These are phyloP conservation scores for Ptiloglossa arizonensis DNA, from an alignment of 1,140 invertebrate species.

Conservation along the genomic window DNA sequence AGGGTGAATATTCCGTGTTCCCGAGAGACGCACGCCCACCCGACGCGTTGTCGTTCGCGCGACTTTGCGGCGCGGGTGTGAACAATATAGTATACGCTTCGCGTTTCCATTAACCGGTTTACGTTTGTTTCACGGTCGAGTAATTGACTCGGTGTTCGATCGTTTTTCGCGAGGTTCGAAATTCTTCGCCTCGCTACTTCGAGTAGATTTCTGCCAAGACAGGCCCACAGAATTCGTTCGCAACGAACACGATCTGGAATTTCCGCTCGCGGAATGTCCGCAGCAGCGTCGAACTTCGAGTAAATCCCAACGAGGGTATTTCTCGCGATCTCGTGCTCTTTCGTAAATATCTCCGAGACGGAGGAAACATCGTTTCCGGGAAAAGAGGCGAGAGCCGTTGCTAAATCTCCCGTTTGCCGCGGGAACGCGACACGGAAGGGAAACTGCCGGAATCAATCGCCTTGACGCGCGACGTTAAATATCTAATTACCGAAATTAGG, in stretches of 20 bases:
- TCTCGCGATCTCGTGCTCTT: background rate
- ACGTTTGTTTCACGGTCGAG: too few relatives aligned
- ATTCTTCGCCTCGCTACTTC: too few relatives aligned
- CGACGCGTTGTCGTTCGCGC: background rate
- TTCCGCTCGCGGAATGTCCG: background rate
- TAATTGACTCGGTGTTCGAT: background rate
- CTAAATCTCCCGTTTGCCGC: background rate
- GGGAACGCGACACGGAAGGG: too few relatives aligned
- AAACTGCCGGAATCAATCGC: conserved; percentile 41
- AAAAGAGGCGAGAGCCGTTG: background rate
- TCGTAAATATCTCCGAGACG: background rate
- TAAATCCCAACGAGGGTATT: background rate
- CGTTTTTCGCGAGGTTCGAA: too few relatives aligned
- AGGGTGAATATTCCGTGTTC: conserved; percentile 11
- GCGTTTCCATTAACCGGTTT: conserved; percentile 6
- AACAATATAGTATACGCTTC: conserved; percentile 23
- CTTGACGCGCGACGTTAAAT: conserved; percentile 50
- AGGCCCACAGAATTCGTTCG: too few relatives aligned
- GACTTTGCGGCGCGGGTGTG: conserved; percentile 1
- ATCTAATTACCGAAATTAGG: conserved; percentile 61
- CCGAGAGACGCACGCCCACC: background rate
- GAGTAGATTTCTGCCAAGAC: too few relatives aligned
- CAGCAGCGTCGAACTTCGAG: background rate
- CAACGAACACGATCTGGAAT: too few relatives aligned
- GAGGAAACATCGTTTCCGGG: background rate